Evolutionary conservation across 2,888 invertebrate species (phyloP).

Genomic region (Spodoptera exigua): DNA sequence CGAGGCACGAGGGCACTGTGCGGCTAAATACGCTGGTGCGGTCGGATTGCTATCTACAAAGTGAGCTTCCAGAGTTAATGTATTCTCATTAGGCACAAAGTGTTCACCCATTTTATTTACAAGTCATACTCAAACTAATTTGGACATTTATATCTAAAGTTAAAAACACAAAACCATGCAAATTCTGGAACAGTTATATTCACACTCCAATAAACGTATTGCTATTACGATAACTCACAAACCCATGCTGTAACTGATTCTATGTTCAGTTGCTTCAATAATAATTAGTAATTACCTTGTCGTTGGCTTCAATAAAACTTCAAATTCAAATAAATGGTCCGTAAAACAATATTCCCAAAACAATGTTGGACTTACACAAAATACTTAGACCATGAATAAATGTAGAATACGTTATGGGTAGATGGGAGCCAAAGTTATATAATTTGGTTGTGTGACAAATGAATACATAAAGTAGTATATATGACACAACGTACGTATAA

Average conservation of each 20-base stretch:
- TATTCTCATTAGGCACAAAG: slow-evolving; percentile 7
- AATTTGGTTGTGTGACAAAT: slow-evolving; percentile 68
- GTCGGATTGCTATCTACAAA: slow-evolving; percentile 25
- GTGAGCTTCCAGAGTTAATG: slow-evolving; percentile 10
- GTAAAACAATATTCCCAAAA: slow-evolving; percentile 9
- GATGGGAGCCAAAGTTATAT: slow-evolving; percentile 71
- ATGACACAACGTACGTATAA: slow-evolving; percentile 63
- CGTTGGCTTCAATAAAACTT: too few relatives aligned
- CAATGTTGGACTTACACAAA: slow-evolving; percentile 13
- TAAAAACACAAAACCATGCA: slow-evolving; percentile 59
- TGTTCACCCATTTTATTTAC: slow-evolving; percentile 37
- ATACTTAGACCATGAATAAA: slow-evolving; percentile 25
- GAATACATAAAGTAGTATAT: slow-evolving; percentile 48
- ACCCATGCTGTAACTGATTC: slow-evolving; percentile 46
- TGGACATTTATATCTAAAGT: slow-evolving; percentile 21
- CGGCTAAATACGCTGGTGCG: not conserved
- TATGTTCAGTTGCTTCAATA: not conserved
- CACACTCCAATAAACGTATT: slow-evolving; percentile 15
- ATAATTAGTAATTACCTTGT: too few relatives aligned
- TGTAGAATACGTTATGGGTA: slow-evolving; percentile 24
- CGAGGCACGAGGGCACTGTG: too few relatives aligned
- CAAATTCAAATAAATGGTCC: slow-evolving; percentile 12
- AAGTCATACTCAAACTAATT: slow-evolving; percentile 19
- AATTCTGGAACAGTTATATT: slow-evolving; percentile 28
- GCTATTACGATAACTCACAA: slow-evolving; percentile 15